Evolutionary conservation across 2,888 invertebrate species (phyloP).

Genomic region (Drosophila meridionalis): DNA sequence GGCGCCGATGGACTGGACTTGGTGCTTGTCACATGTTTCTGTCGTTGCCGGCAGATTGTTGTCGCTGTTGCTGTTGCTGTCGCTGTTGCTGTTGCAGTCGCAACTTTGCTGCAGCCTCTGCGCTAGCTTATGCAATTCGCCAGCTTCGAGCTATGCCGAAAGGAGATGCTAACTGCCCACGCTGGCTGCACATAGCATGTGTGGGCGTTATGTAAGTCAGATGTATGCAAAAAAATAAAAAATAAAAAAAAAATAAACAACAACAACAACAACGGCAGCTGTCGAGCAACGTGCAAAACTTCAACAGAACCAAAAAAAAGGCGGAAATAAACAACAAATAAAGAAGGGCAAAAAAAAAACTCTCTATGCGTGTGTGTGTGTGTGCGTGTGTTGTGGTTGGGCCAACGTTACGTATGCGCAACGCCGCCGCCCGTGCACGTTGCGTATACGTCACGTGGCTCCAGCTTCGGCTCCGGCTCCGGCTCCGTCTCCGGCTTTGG

Average conservation of each 20-base stretch:
- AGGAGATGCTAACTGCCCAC: not conserved
- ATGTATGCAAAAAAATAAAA: not conserved
- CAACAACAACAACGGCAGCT: slow-evolving; percentile 21
- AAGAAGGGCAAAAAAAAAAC: not conserved
- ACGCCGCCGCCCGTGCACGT: slow-evolving; percentile 33
- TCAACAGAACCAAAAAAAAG: slow-evolving; percentile 10
- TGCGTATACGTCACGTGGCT: slow-evolving; percentile 72
- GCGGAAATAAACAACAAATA: not conserved
- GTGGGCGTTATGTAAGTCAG: slow-evolving; percentile 14
- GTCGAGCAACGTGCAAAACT: slow-evolving; percentile 56
- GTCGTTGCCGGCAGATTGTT: slow-evolving; percentile 33
- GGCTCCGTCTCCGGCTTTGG: slow-evolving; percentile 11
- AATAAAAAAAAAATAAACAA: not conserved
- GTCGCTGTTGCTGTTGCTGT: not conserved
- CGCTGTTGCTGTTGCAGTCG: slow-evolving; percentile 22
- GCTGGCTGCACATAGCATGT: not conserved
- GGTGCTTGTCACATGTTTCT: slow-evolving; percentile 49
- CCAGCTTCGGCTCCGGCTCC: slow-evolving; percentile 15
- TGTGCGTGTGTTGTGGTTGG: not conserved
- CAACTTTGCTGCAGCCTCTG: slow-evolving; percentile 42
- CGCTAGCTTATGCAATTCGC: slow-evolving; percentile 64
- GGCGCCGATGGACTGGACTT: not conserved
- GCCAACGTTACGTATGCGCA: slow-evolving; percentile 57
- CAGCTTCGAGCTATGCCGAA: slow-evolving; percentile 51
- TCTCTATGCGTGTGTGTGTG: not conserved